Evolutionary conservation across 2,797 vertebrate genomes (phyloP).

Genomic region (Rhinoraja longicauda): DNA sequence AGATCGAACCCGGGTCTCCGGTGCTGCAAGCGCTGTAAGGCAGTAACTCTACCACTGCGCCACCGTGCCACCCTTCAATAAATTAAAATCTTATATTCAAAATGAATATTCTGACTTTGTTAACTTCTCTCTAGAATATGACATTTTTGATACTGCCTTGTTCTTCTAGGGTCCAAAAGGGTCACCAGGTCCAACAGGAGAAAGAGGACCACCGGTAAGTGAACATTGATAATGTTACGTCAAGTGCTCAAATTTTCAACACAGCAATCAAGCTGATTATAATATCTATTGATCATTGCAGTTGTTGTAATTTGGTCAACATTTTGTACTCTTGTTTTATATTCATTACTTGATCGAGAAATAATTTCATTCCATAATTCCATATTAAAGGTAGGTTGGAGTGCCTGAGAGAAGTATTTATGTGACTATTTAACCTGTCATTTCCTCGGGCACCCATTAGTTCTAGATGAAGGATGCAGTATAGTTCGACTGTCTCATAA

Average conservation of each 20-base stretch:
- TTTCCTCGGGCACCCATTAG: not conserved
- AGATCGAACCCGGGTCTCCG: no score
- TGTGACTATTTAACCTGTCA: not conserved
- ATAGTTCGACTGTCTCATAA: not conserved
- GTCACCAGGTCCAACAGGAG: conserved; percentile 61
- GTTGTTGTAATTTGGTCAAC: not conserved
- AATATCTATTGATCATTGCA: not conserved
- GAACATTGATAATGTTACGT: not conserved
- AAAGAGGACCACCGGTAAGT: conserved; percentile 61
- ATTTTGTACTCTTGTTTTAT: not conserved
- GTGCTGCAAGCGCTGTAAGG: no score
- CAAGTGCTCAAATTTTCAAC: not conserved
- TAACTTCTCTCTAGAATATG: not conserved
- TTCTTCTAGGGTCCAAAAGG: conserved; percentile 65
- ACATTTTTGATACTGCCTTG: conserved; percentile 31
- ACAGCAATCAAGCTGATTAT: not conserved
- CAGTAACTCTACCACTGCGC: no score
- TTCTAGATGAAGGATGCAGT: not conserved
- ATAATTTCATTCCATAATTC: no score
- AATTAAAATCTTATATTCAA: not conserved
- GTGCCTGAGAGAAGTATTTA: not conserved
- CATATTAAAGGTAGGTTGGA: no score
- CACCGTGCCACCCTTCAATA: not conserved
- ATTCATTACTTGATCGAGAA: not conserved
- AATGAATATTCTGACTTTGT: not conserved